Base-by-base conservation (phyloP, 1,140 invertebrate genomes). In the Solen grandis region DNA sequence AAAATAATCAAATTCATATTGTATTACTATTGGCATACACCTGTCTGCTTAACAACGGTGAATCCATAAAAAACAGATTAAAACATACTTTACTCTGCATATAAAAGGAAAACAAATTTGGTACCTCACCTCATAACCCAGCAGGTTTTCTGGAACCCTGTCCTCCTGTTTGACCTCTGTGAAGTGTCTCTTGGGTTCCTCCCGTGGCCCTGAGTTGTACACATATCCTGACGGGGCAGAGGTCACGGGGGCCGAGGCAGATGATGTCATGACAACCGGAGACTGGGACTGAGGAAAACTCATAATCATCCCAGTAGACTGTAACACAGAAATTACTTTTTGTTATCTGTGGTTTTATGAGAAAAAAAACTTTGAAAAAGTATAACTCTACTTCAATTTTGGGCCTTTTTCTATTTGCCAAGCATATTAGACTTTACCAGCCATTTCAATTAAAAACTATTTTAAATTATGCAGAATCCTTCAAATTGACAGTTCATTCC, bases 81-180 rank as follows among this genome's bases (percentile, higher is more conserved):
- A n/a, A n/a, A n/a, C n/a, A n/a, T n/a, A n/a, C n/a, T n/a, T n/a
- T n/a, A n/a, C n/a, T n/a, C n/a, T n/a, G n/a, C n/a, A n/a, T n/a
- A n/a, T n/a, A n/a, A n/a, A n/a, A n/a, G n/a, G n/a, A n/a, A n/a
- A n/a, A n/a, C n/a, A n/a, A n/a, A n/a, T n/a, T n/a, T n/a, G n/a
- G n/a, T n/a, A n/a, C 16, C 75, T 75, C 60, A 91, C 90, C 87
- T 91, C 90, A 82, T 91, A 91, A n/a, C 90, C 90, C 33, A 91
- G 80, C 22, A 91, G 75, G 74, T 88, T 90, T 54, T 91, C 90
- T 65, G 89, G 89, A 16, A 91, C 82, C 76, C 89, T 90, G 19
- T 90, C 89, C 36, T 90, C 90, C n/a, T 80, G 77, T 79, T 90
- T 91, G 57, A 90, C 90, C 66, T 91, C 90, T 54, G 88, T 90